Evolutionary conservation across 2,888 invertebrate genomes (phyloP), one percentile per base, ranked within the genome.

Genomic region (Ametastegia equiseti): DNA sequence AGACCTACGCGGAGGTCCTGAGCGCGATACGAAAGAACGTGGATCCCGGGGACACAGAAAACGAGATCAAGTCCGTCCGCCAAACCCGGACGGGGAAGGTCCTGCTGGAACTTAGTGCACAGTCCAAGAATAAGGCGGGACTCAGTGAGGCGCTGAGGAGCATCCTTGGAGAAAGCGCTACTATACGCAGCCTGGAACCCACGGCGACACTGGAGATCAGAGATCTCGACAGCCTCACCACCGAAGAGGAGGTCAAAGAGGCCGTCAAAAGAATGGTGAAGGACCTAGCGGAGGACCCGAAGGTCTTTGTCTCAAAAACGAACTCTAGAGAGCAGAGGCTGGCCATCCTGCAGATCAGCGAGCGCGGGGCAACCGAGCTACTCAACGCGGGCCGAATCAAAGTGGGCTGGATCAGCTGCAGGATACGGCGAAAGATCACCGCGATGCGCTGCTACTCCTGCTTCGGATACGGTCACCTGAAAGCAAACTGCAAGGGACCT

Each of bases 371-470:
- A 19, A 39, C n/a, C 15, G 36, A 65, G 65, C 65, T 65, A 1
- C 65, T 65, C 36, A 69, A 80, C n/a, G n/a, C 50, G 6, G 30
- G n/a, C 2, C 57, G 42, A 2, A 65, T 79, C n/a, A 79, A 65
- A n/a, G 36, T 79, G 1, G 79, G 65, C 1, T 65, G 23, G 65
- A n/a, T 65, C 13, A 63, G 15, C 42, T 65, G 65, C 65, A 79
- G 67, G 36, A 36, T 80, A 15, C 45, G 80, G 15, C 27, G 15
- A 9, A 67, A 33, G 19, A 15, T 50, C 13, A 4, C 9, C n/a
- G 47, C 50, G 54, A 30, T 15, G 7, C 63, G 80, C 15, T 80
- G 80, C 23, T 80, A 33, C 50, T 30, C 27, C 33, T 80, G 80
- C 19, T 50, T 45, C 60, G 79, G 79, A 0, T 79, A 2, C 2